These are phyloP conservation scores for Lymantria monacha DNA, from an alignment of 2,888 invertebrate genomes.

Conservation along the genomic window DNA sequence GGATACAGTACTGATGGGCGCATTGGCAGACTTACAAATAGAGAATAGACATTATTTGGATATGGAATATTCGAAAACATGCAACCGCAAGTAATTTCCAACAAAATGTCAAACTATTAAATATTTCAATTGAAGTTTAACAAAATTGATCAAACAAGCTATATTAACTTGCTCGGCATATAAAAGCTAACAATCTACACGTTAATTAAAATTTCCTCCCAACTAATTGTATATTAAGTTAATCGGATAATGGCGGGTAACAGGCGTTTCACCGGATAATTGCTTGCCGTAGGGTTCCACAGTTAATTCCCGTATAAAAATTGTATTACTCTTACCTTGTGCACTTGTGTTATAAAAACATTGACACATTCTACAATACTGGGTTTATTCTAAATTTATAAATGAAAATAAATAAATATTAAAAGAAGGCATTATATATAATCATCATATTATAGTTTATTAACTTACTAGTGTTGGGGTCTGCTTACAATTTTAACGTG, in stretches of 20 bases:
- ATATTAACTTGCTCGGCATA: slow-evolving; percentile 23
- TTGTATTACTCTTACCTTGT: slow-evolving; percentile 14
- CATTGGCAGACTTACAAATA: no score
- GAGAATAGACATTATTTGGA: no score
- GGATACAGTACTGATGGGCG: no score
- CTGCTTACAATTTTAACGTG: no score
- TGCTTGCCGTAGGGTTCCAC: slow-evolving; percentile 42
- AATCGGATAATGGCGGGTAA: slow-evolving; percentile 54
- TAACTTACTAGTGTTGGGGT: no score
- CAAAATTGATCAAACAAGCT: neutral
- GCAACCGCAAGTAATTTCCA: neutral
- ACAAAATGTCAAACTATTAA: neutral
- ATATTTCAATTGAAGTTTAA: neutral
- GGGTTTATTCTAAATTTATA: neutral
- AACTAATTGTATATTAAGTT: slow-evolving; percentile 60
- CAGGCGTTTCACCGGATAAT: slow-evolving; percentile 52
- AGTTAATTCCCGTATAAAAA: slow-evolving; percentile 28
- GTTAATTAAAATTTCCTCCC: slow-evolving; percentile 55
- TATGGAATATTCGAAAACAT: no score
- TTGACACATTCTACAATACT: neutral
- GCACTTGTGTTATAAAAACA: neutral
- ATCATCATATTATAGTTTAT: no score
- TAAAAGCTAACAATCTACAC: slow-evolving; percentile 35
- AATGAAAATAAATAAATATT: no score
- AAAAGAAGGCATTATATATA: no score